Evolutionary conservation across 2,888 invertebrate species (phyloP).

Genomic region (Noctua fimbriata): DNA sequence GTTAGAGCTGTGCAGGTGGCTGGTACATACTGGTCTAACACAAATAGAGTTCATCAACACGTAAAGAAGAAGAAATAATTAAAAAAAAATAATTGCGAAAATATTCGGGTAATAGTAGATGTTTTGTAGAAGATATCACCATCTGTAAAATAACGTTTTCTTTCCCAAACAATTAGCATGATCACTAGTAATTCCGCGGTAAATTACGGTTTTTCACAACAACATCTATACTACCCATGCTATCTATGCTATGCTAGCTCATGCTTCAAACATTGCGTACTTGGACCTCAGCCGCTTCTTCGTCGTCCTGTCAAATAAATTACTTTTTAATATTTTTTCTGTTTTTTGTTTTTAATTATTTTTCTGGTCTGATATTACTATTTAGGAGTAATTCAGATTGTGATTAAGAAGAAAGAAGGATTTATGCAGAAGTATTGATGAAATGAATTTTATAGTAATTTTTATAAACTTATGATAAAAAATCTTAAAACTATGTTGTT

Average conservation of each 20-base stretch:
- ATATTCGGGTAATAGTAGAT: background rate
- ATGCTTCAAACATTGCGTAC: conserved; percentile 73
- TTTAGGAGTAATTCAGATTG: conserved; percentile 47
- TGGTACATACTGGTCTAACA: too few species aligned
- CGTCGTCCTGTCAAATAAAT: conserved; percentile 72
- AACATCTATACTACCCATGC: conserved; percentile 56
- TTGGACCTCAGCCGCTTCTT: conserved; percentile 65
- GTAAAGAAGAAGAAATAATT: too few species aligned
- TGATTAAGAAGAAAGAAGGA: background rate
- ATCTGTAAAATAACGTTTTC: conserved; percentile 12
- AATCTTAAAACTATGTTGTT: background rate
- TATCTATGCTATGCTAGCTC: conserved; percentile 61
- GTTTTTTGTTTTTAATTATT: background rate
- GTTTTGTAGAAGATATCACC: background rate
- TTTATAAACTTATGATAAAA: background rate
- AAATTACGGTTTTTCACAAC: conserved; percentile 50
- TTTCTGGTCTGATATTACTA: conserved; percentile 41
- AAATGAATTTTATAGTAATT: background rate
- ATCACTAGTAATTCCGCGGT: conserved; percentile 41
- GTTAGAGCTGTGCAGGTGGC: too few species aligned
- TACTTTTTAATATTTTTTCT: conserved; percentile 51
- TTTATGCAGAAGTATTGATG: conserved; percentile 3
- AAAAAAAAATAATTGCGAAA: background rate
- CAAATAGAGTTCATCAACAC: too few species aligned
- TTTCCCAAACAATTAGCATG: conserved; percentile 34